phyloP scores from a whole-genome alignment of 1,140 invertebrate species.

The Pseudobourletiella spinata region DNA sequence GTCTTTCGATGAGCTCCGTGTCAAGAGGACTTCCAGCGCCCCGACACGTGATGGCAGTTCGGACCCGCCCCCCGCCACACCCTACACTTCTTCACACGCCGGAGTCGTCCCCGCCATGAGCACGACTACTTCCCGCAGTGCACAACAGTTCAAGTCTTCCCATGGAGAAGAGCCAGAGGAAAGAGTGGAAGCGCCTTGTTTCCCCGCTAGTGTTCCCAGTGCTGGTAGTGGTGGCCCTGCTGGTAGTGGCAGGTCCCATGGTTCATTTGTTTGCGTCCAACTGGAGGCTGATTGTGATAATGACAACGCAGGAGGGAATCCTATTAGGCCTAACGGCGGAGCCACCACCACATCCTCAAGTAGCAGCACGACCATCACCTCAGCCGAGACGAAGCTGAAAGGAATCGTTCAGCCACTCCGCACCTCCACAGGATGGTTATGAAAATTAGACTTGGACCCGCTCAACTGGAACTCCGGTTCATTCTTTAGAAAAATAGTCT shows the following conservation, averaged over 20 bases:
- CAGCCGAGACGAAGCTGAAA: slow-evolving; percentile 20
- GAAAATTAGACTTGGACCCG: slow-evolving; percentile 2
- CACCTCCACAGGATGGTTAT: slow-evolving; percentile 34
- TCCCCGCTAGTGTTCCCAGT: neutral
- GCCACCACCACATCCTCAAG: neutral
- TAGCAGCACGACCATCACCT: neutral
- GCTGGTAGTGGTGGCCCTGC: neutral
- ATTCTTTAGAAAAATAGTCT: no score
- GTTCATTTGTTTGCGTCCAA: slow-evolving; percentile 17
- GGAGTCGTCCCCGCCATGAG: neutral
- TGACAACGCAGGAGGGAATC: neutral
- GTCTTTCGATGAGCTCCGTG: slow-evolving; percentile 27
- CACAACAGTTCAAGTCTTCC: no score
- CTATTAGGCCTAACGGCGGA: neutral
- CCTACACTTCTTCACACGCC: no score
- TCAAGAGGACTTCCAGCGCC: slow-evolving; percentile 31
- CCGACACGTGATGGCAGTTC: slow-evolving; percentile 29
- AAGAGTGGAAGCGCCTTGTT: neutral
- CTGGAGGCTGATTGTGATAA: slow-evolving; percentile 18
- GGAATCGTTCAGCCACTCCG: slow-evolving; percentile 33
- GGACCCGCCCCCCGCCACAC: slow-evolving; percentile 29
- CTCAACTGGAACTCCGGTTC: no score
- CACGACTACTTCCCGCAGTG: neutral
- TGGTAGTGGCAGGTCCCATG: slow-evolving; percentile 15
- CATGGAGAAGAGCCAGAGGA: no score